phyloP scores from a whole-genome alignment of 1,140 invertebrate genomes.

The Ostrea edulis region DNA sequence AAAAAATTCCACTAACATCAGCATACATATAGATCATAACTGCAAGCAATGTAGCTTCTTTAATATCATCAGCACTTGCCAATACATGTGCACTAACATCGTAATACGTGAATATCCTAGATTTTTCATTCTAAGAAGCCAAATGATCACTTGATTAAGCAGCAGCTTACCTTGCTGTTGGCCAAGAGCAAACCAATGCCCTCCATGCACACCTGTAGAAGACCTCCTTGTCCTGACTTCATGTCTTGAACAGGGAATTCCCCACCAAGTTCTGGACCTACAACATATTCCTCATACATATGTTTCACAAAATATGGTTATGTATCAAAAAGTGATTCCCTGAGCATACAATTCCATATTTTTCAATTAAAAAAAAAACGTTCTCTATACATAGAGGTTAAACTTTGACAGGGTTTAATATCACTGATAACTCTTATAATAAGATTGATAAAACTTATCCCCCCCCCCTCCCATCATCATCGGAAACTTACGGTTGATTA shows the following conservation, averaged over 20 bases:
- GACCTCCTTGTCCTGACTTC: slow-evolving; percentile 95
- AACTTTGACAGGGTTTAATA: no score
- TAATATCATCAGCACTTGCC: background rate
- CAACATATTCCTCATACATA: background rate
- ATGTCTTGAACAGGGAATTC: slow-evolving; percentile 99
- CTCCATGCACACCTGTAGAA: slow-evolving; percentile 99
- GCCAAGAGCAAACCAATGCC: slow-evolving; percentile 98
- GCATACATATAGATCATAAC: no score
- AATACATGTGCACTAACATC: background rate
- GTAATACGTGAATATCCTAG: background rate
- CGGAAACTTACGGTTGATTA: no score
- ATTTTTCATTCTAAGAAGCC: slow-evolving; percentile 9
- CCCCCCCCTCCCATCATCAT: no score
- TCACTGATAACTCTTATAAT: no score
- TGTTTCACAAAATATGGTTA: no score
- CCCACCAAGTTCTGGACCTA: slow-evolving; percentile 91
- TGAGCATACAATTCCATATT: no score
- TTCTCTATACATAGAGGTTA: no score
- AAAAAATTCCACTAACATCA: no score
- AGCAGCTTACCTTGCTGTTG: slow-evolving; percentile 95
- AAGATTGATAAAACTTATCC: no score
- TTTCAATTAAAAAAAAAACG: no score
- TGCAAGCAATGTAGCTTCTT: background rate
- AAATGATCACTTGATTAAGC: background rate
- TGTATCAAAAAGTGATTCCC: no score